phyloP scores from a whole-genome alignment of 2,113 vertebrate species.

The Mystacornis crossleyi region DNA sequence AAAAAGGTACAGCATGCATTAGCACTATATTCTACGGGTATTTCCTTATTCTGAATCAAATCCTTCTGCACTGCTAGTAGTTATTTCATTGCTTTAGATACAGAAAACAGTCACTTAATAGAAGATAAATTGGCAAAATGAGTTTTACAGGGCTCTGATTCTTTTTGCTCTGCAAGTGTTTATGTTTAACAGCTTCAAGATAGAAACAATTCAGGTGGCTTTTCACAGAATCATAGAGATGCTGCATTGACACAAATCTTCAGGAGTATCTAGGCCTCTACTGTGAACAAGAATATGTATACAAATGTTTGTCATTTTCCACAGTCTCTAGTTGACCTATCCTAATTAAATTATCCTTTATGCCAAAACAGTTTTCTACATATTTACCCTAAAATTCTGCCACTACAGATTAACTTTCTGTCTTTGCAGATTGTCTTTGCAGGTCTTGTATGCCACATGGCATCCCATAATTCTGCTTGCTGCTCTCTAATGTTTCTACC shows the following conservation, averaged over 20 bases:
- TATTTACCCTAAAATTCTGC: not conserved
- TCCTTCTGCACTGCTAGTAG: not conserved
- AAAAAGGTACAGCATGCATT: not conserved
- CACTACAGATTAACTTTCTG: not conserved
- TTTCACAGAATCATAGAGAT: not conserved
- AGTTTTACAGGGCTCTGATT: not conserved
- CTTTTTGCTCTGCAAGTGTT: not conserved
- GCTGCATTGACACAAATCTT: not conserved
- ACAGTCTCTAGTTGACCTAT: not conserved
- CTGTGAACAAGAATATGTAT: not conserved
- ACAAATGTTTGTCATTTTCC: not conserved
- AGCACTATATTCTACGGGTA: not conserved
- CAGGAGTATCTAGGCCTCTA: not conserved
- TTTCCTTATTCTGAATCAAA: not conserved
- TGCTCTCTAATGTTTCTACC: not conserved
- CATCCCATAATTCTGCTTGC: not conserved
- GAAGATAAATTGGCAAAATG: not conserved
- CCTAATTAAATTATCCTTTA: not conserved
- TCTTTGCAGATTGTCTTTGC: not conserved
- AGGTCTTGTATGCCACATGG: not conserved
- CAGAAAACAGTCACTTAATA: not conserved
- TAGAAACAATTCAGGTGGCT: not conserved
- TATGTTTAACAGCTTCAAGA: not conserved
- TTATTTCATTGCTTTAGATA: not conserved
- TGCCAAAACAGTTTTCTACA: not conserved